Base-by-base conservation (phyloP, 2,797 vertebrate species). In the Pteronotus mesoamericanus region DNA sequence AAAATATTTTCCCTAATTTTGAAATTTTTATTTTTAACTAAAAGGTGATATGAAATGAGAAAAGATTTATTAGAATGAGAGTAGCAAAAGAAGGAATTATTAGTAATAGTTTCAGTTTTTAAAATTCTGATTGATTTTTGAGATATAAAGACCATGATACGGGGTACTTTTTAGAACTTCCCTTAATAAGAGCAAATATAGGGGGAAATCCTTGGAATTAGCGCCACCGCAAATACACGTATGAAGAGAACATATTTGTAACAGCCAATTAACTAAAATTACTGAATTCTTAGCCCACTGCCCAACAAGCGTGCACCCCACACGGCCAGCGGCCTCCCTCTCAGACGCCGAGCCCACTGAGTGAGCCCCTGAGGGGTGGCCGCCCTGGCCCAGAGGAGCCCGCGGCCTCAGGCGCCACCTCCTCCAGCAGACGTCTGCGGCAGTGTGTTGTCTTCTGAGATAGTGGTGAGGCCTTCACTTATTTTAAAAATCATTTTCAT, bases 1-100 rank as follows among this genome's bases (percentile, higher is more conserved):
- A 87, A 96, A 96, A 82, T 97, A 91, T 79, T 96, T 97, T 61
- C 53, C 26, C 80, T 89, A 88, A 83, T 80, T 96, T 32, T 98
- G 93, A 91, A 96, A 66, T 5, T 78, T 15, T 87, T 2, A 82
- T 82, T 91, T 97, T 94, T 91, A 89, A 3, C 86, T 95, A 21
- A 77, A 79, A 69, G 59, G 46, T 75, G n/a, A 42, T 53, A 39
- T 19, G 44, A 87, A 79, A 75, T 68, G 91, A 32, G 18, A 39
- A 46, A 5, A 88, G 53, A 46, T 2, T 42, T 74, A 22, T 46
- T 39, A 96, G 57, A 53, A 66, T 21, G 53, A 78, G 88, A 55
- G 29, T 59, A 44, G 22, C 55, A 46, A 34, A 88, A 59, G 84
- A 79, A 89, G 57, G 48, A 68, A 72, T 37, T 66, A 19, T 72